Base-by-base conservation (phyloP, 2,888 invertebrate genomes). In the Epistrophella euchroma region DNA sequence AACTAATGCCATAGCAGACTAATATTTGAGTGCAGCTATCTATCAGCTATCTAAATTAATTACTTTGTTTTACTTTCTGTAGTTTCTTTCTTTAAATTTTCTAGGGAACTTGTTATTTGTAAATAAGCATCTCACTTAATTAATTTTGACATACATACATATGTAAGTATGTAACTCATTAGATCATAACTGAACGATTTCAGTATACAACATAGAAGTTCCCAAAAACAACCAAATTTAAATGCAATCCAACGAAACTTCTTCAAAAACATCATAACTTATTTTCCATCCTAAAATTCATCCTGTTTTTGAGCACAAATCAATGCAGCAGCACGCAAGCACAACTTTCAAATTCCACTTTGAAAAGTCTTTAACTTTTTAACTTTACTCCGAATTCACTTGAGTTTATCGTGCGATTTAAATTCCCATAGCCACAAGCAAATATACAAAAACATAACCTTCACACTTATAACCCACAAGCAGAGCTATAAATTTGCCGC, bases 311-410 rank as follows among this genome's bases (percentile, higher is more conserved):
- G 10, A 13, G 6, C 37, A 40, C 22, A 40, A 77, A 82, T 60
- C 52, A 52, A 43, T 58, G 64, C 32, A 58, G 52, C 68, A 19
- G 52, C 68, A 19, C 37, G 22, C 19, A 72, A 66, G n/a, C 11
- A 40, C 62, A 77, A 72, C 68, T 50, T 78, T 60, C 15, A 52
- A 66, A 74, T 58, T 79, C 47, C 70, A 56, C 56, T 82, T 77
- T 43, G 56, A 64, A 73, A 81, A 73, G 55, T 76, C 73, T 68
- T 76, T 76, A 85, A 81, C 72, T 52, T 85, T 52, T 52, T 52
- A 28, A 28, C 9, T 52, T 52, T 81, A 47, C 60, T 68, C 37
- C 25, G 37, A 68, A 70, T 77, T 77, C 60, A 81, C 81, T 77
- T 60, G 56, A 86, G 72, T 74, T 81, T 55, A 73, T 40, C 37